Evolutionary conservation across 1,140 invertebrate genomes (phyloP).

Genomic region (Diuraphis noxia): DNA sequence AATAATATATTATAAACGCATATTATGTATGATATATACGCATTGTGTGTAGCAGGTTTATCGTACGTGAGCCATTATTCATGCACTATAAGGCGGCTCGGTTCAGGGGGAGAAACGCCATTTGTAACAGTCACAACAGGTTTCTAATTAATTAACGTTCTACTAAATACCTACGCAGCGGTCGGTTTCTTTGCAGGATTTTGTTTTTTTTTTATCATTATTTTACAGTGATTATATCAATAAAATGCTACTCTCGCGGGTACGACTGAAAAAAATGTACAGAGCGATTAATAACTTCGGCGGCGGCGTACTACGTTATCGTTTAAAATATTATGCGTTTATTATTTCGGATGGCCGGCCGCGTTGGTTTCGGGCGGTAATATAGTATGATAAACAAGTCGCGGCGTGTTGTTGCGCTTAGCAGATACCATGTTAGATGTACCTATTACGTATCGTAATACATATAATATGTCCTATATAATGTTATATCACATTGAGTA

Average conservation of each 20-base stretch:
- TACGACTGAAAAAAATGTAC: neutral
- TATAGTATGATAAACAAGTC: neutral
- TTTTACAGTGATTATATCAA: slow-evolving; percentile 35
- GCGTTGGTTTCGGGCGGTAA: neutral
- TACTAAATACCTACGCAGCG: slow-evolving; percentile 33
- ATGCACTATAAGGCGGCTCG: neutral
- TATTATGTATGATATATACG: neutral
- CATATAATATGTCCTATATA: no score
- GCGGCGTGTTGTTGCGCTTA: neutral
- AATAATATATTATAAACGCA: neutral
- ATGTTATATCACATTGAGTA: no score
- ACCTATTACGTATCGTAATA: neutral
- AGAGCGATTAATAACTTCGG: slow-evolving; percentile 22
- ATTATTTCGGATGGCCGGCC: neutral
- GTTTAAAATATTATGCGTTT: neutral
- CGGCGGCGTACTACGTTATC: neutral
- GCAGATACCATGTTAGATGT: neutral
- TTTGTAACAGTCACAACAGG: slow-evolving; percentile 47
- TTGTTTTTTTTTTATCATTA: neutral
- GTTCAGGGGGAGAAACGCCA: neutral
- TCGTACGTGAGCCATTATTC: slow-evolving; percentile 7
- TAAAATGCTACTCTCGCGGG: slow-evolving; percentile 24
- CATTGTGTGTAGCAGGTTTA: neutral
- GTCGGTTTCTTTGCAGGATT: slow-evolving; percentile 38
- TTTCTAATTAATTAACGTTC: slow-evolving; percentile 52